Base-by-base conservation (phyloP, 2,113 vertebrate species). In the Uria lomvia region DNA sequence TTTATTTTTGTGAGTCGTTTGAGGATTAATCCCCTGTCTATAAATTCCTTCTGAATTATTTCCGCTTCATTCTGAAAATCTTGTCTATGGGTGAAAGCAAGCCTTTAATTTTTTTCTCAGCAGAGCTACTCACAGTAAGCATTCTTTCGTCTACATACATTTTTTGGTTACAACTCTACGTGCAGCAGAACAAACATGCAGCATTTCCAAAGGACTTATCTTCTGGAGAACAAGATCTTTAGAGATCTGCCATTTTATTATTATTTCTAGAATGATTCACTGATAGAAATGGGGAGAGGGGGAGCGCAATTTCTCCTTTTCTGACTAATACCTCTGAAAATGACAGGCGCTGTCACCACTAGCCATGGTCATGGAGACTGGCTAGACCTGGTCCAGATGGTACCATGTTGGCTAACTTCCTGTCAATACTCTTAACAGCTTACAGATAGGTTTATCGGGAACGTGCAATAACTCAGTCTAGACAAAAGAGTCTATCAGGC, bases 381-480 rank as follows among this genome's bases (percentile, higher is more conserved):
- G 89, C 97, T 97, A 95, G 96, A 97, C 86, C 86, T 95, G 89
- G 80, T 92, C 97, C 97, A 97, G 96, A 97, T 97, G 97, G 95
- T 53, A 34, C 89, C 86, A 50, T 60, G 86, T 81, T 95, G 96
- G 91, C 86, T 94, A 92, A 96, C 96, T 97, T 97, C 91, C 95
- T 96, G 91, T 92, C 97, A 97, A 97, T 97, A 97, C 95, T 97
- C 97, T 97, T 97, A 97, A 96, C 92, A 96, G 96, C 97, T 97
- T 97, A 97, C 84, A 73, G 94, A 92, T 67, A 92, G 92, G 86
- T 97, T 97, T 97, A 97, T 95, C 91, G 87, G 91, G 80, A 97
- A 62, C 0, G 2, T 93, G 89, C 86, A 89, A 72, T 72, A 97
- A 77, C 92, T 94, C 94, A 66, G 96, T 97, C 97, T 97, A 97